phyloP scores from a whole-genome alignment of 1,140 invertebrate genomes.

The Palaemon carinicauda region DNA sequence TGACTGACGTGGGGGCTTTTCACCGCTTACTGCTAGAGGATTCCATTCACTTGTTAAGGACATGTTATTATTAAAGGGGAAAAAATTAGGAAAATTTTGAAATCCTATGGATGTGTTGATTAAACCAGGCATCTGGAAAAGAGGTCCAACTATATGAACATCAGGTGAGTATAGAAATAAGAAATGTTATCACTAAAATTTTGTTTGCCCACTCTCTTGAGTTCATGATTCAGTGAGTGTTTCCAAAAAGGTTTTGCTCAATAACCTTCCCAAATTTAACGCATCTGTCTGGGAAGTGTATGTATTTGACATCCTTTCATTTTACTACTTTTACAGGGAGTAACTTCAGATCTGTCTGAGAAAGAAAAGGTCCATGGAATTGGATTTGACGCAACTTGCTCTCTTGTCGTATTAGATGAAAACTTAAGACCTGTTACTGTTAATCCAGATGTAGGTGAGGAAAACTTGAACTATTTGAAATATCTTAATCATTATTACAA shows the following conservation, averaged over 20 bases:
- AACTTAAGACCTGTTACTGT: slow-evolving; percentile 78
- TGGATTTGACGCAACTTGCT: slow-evolving; percentile 97
- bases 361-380: slow-evolving; percentile 79
- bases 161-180: no score
- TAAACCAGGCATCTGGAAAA: no score
- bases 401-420: slow-evolving; percentile 82
- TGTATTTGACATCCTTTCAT: neutral
- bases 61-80: no score
- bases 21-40: no score
- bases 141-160: no score
- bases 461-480: neutral
- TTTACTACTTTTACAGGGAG: slow-evolving; percentile 60
- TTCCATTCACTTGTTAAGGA: no score
- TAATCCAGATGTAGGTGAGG: slow-evolving; percentile 72
- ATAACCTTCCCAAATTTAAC: no score
- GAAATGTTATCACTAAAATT: no score
- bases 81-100: no score
- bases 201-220: neutral
- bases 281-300: no score
- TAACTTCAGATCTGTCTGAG: slow-evolving; percentile 71
- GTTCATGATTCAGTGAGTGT: neutral
- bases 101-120: no score
- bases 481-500: neutral
- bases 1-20: no score
- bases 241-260: neutral